A percentile compares a stretch with the other conserved stretches of the same genome.
phyloP scores from a whole-genome alignment of 2,888 invertebrate species.

The Teleiodes luculella region DNA sequence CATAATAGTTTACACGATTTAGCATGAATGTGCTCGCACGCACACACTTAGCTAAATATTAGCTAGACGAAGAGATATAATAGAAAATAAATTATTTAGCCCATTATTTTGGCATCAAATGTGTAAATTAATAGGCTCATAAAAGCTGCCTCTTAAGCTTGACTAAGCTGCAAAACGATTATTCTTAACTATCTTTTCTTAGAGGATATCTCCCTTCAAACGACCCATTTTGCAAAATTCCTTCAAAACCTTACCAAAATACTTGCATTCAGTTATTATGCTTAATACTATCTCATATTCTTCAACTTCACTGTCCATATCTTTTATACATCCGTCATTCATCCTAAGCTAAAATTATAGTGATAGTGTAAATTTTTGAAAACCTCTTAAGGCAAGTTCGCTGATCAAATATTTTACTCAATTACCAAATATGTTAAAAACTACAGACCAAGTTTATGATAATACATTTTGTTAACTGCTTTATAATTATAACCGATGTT shows the following conservation, averaged over 20 bases:
- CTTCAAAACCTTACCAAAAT: neutral
- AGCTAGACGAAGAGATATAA: neutral
- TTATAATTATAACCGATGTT: no score
- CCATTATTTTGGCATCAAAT: neutral
- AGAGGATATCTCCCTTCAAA: no score
- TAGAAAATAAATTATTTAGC: conserved; percentile 2
- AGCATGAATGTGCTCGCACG: neutral
- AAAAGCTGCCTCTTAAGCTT: neutral
- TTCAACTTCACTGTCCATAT: neutral
- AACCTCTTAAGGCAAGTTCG: no score
- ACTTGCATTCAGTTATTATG: conserved; percentile 5
- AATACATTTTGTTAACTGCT: no score
- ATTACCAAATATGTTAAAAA: no score
- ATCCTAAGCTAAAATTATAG: no score
- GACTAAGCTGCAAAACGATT: neutral
- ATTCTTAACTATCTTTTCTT: neutral
- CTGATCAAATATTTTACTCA: no score
- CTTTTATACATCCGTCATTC: neutral
- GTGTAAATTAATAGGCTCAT: neutral
- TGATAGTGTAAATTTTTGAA: no score
- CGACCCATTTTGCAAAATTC: no score
- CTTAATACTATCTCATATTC: neutral
- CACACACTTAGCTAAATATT: neutral
- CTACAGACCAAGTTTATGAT: no score
- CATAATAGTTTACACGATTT: neutral